Evolutionary conservation across 1,140 invertebrate genomes (phyloP), one percentile per base, ranked within the genome.

Genomic region (Drosophila bocki): DNA sequence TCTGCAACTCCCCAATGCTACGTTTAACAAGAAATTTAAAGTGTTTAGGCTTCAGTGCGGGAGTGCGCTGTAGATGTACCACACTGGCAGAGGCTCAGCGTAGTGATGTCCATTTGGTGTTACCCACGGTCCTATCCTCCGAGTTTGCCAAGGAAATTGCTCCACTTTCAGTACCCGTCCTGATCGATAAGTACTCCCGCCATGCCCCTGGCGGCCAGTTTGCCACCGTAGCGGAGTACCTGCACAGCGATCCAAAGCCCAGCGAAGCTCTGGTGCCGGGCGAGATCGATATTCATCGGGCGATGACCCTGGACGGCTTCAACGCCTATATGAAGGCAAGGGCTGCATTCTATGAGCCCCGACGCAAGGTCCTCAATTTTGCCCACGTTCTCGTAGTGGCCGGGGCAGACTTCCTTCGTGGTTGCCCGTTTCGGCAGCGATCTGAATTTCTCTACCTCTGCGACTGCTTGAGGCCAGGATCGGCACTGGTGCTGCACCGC

Each of bases 361-460:
- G 33, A 7, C 8, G 37, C 1, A 44, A 17, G 7, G 56, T 26
- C 13, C 62, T 51, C 1, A 44, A 53, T 26, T 50, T 62, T 15
- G 58, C 47, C 5, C 78, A 85, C 53, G 41, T 80, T 3, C 54
- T 85, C 9, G 58, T 84, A 17, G 29, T 84, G 7, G 47, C 68
- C 9, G 81, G 82, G 1, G 57, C 67, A 0, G 42, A 69, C 1
- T 32, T 19, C 3, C 13, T 29, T 3, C 9, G 17, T 0, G 61
- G 60, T 9, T 29, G 19, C n/a, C 54, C 50, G 0, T 69, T 83
- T 7, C 39, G 42, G 0, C 82, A 85, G 19, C 44, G 32, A 7
- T 54, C 67, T 3, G 68, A 85, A 12, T 81, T 85, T 11, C 60
- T 64, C 4, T 80, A 85, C n/a, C 57, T 85, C 3, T 85, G 82